These are phyloP conservation scores for Chanos chanos DNA, from an alignment of 2,797 vertebrate species.

Conservation along the genomic window DNA sequence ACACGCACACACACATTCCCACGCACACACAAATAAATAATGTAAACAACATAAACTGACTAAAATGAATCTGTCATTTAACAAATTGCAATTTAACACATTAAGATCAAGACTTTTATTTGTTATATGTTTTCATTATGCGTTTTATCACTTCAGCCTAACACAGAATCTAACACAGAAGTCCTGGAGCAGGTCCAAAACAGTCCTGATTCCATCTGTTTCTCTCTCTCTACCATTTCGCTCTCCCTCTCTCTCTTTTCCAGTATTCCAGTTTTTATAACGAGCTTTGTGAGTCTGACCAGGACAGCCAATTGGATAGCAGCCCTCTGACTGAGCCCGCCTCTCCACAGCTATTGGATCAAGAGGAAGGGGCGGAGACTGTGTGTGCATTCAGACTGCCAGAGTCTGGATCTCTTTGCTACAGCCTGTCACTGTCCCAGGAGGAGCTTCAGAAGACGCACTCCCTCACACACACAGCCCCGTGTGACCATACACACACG, in stretches of 20 bases:
- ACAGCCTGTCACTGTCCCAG: constrained; percentile 80
- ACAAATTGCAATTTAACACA: too few species aligned
- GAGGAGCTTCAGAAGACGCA: constrained; percentile 77
- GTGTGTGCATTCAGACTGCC: constrained; percentile 87
- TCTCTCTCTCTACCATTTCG: too few species aligned
- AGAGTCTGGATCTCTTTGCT: constrained; percentile 81
- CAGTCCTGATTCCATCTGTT: too few species aligned
- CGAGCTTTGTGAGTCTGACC: constrained; percentile 89
- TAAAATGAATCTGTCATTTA: too few species aligned
- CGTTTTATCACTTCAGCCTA: too few species aligned
- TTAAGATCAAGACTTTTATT: too few species aligned
- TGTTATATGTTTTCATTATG: too few species aligned
- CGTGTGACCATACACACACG: constrained; percentile 85
- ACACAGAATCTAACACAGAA: too few species aligned
- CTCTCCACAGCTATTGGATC: constrained; percentile 88
- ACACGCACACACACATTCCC: too few species aligned
- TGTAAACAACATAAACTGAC: too few species aligned
- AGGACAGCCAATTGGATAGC: constrained; percentile 93
- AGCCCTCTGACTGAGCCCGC: constrained; percentile 86
- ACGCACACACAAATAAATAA: too few species aligned
- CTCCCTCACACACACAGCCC: constrained; percentile 76
- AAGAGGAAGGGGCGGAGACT: constrained; percentile 71
- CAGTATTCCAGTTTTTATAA: constrained; percentile 90
- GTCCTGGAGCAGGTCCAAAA: too few species aligned
- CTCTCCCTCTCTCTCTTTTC: constrained; percentile 45